These are phyloP conservation scores for Pemphigus obesinymphae DNA, from an alignment of 1,140 invertebrate species.

Conservation along the genomic window DNA sequence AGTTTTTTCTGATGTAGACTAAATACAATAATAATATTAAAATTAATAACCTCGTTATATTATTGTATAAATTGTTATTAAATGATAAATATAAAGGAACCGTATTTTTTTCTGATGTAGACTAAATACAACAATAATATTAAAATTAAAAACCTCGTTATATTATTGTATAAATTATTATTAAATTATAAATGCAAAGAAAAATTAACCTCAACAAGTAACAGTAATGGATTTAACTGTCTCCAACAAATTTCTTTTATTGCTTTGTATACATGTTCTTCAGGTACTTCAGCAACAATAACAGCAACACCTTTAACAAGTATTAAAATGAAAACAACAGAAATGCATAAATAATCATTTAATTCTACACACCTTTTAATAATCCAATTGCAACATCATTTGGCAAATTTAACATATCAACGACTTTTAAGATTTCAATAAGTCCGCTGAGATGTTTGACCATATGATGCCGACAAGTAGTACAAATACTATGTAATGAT, in stretches of 20 bases:
- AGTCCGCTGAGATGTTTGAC: slow-evolving; percentile 72
- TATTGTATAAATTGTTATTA: background rate
- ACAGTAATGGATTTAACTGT: slow-evolving; percentile 65
- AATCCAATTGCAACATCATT: slow-evolving; percentile 77
- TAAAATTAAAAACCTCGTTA: background rate
- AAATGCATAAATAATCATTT: background rate
- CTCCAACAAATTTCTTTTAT: slow-evolving; percentile 74
- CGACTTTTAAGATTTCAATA: slow-evolving; percentile 58
- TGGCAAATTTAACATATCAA: slow-evolving; percentile 73
- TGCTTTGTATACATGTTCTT: slow-evolving; percentile 62
- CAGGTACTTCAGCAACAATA: slow-evolving; percentile 61
- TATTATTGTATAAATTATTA: background rate
- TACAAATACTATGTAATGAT: slow-evolving; percentile 70
- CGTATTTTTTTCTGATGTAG: slow-evolving; percentile 20
- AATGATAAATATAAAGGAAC: no score
- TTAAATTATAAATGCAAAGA: background rate
- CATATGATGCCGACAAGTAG: slow-evolving; percentile 74
- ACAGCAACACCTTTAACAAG: slow-evolving; percentile 58
- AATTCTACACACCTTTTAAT: slow-evolving; percentile 63
- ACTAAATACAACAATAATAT: background rate
- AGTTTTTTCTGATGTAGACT: slow-evolving; percentile 30
- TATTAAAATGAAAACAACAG: background rate
- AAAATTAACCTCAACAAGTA: slow-evolving; percentile 54
- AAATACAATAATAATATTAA: background rate
- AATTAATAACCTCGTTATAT: background rate